Evolutionary conservation across 2,888 invertebrate species (phyloP).

Genomic region (Achlya flavicornis): DNA sequence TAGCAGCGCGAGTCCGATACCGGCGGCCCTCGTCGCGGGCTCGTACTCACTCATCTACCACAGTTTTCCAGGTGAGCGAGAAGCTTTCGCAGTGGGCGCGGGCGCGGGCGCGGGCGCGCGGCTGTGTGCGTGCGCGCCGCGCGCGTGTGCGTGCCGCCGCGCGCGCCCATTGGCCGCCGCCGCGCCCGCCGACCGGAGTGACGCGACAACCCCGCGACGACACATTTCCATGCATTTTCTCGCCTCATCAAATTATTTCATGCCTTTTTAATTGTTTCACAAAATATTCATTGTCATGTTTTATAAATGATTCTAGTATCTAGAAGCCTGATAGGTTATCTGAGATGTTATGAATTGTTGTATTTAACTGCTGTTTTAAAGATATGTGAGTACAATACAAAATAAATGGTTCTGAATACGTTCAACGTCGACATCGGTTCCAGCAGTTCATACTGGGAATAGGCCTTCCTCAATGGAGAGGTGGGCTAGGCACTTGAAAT

Average conservation of each 20-base stretch:
- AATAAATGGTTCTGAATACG: not conserved
- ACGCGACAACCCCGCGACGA: conserved; percentile 1
- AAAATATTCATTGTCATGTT: not conserved
- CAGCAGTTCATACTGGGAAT: too few species aligned
- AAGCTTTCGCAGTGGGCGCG: conserved; percentile 13
- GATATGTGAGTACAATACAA: not conserved
- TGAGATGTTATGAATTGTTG: conserved; percentile 6
- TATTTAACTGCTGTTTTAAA: not conserved
- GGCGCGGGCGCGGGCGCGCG: conserved; percentile 19
- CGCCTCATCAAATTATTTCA: not conserved
- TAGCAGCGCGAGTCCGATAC: conserved; percentile 7
- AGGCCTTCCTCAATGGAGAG: too few species aligned
- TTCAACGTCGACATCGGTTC: not conserved
- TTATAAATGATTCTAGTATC: not conserved
- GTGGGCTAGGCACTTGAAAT: too few species aligned
- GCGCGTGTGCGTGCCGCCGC: conserved; percentile 20
- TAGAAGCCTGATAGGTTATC: conserved; percentile 2
- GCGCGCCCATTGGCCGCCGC: conserved; percentile 17
- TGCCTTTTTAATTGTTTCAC: too few species aligned
- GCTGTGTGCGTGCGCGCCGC: conserved; percentile 17
- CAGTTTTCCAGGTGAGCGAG: conserved; percentile 15
- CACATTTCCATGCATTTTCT: conserved; percentile 7
- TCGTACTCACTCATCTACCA: conserved; percentile 26
- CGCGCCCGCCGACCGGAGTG: conserved; percentile 14
- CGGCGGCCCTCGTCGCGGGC: conserved; percentile 14